Percentiles rank a stretch among this genome's conserved stretches.
phyloP scores from a whole-genome alignment of 2,797 vertebrate genomes.

The Tiaroga cobitis region DNA sequence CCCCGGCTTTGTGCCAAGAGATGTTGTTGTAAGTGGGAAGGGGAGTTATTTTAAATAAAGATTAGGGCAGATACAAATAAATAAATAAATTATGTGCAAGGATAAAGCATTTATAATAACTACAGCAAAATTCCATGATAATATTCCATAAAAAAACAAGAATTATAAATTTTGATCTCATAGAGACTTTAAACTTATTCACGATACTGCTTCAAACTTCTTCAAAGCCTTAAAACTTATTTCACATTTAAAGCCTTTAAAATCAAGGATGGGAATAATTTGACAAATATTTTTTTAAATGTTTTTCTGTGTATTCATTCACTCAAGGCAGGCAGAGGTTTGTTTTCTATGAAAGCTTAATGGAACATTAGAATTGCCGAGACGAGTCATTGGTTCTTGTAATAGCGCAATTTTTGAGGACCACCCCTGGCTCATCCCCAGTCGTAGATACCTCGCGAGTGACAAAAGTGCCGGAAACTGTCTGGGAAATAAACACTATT shows the following conservation, averaged over 20 bases:
- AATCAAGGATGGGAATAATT: neutral
- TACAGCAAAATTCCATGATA: neutral
- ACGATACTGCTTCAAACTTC: neutral
- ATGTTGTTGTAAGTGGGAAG: neutral
- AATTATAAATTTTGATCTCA: neutral
- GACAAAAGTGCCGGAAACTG: neutral
- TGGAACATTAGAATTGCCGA: constrained; percentile 26
- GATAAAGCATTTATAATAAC: neutral
- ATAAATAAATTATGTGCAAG: neutral
- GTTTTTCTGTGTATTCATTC: neutral
- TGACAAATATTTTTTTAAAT: neutral
- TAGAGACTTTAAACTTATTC: neutral
- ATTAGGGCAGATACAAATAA: neutral
- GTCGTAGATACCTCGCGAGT: neutral
- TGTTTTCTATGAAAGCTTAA: constrained; percentile 31
- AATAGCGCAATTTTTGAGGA: constrained; percentile 33
- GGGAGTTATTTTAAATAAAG: neutral
- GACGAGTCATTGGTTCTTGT: constrained; percentile 46
- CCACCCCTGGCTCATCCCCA: neutral
- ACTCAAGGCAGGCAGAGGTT: constrained; percentile 12
- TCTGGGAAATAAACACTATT: constrained; percentile 2
- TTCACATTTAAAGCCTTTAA: neutral
- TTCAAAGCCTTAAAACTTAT: neutral
- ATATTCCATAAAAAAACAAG: neutral
- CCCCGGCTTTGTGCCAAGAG: neutral